Base-by-base conservation (phyloP, 1,140 invertebrate genomes). In the Pectinophora gossypiella region DNA sequence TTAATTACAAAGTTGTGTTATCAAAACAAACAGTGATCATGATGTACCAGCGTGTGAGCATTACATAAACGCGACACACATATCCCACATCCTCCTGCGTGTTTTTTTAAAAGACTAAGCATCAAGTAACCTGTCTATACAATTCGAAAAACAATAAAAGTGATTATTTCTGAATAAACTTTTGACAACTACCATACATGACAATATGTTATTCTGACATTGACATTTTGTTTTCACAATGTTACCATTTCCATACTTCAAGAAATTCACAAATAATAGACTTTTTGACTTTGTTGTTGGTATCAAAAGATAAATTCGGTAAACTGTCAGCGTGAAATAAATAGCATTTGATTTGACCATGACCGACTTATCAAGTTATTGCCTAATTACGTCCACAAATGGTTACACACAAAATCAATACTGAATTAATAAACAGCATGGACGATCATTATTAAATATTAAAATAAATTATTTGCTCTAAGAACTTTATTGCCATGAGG, bases 11-110 rank as follows among this genome's bases (percentile, higher is more conserved):
- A 47, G 64, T 60, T 36, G 13, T 40, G 36, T 45, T 59, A 67
- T 73, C 71, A 81, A 79, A 81, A 83, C 76, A 83, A 85, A 79
- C 69, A 75, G 52, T 68, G 75, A 66, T 78, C 77, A 81, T 77
- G 56, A 64, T 68, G 59, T 13, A 16, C 15, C 16, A 10, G n/a
- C 36, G 36, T 40, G 16, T 15, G 6, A 40, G n/a, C 2, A 15
- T 40, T 40, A 18, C 36, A 40, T 40, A 40, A 40, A 15, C n/a
- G 36, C n/a, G 16, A 15, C 36, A 2, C 36, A 40, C 15, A 15
- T 40, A 40, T 6, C 36, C n/a, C 10, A 7, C n/a, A 18, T 12
- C 13, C 15, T 15, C 16, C 7, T 16, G 36, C 13, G 36, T 15
- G 10, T 7, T 40, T 16, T 40, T 15, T 40, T 15, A 13, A 1